Evolutionary conservation across 2,888 invertebrate genomes (phyloP), one percentile per base, ranked within the genome.

Genomic region (Cryptocephalus primarius): DNA sequence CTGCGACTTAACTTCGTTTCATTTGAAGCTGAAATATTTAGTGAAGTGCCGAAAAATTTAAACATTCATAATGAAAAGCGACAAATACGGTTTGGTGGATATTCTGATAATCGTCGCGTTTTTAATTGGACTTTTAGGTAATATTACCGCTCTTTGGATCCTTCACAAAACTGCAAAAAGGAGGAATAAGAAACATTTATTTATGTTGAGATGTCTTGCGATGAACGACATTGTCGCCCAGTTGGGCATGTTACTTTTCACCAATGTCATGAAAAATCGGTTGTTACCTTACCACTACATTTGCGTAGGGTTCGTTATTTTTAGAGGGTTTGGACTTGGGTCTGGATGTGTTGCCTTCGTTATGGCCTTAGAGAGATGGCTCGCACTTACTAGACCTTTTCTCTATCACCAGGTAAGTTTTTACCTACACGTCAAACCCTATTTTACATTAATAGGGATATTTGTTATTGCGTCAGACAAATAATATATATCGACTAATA

Each of bases 301-400:
- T 64, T 87, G 87, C 69, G 77, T 74, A 33, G 68, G 78, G 52
- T 75, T 85, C 54, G 86, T 90, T 8, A 72, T 86, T 45, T 80
- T 88, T 71, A 76, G 90, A 49, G 80, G 84, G 55, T 90, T 90
- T 70, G 91, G 90, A 42, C 75, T 90, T 48, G 88, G 88, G 61
- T 88, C 89, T 56, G 90, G 89, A 39, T 87, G 88, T 71, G 88
- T 90, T 59, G 88, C 90, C 14, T 81, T 88, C 62, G 84, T 89
- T 47, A 91, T 91, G 90, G 89, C 90, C 9, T 78, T 83, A 33
- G 90, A 91, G 70, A 75, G 91, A 55, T 91, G 86, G 81, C 75
- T 90, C 62, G 90, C 91, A 14, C 78, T 91, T 57, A 88, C 90
- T 9, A 76, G 85, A 55, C 90, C 90, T 36, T 91, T 91, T 70